Evolutionary conservation across 2,888 invertebrate species (phyloP).

Genomic region (Anoplius nigerrimus): DNA sequence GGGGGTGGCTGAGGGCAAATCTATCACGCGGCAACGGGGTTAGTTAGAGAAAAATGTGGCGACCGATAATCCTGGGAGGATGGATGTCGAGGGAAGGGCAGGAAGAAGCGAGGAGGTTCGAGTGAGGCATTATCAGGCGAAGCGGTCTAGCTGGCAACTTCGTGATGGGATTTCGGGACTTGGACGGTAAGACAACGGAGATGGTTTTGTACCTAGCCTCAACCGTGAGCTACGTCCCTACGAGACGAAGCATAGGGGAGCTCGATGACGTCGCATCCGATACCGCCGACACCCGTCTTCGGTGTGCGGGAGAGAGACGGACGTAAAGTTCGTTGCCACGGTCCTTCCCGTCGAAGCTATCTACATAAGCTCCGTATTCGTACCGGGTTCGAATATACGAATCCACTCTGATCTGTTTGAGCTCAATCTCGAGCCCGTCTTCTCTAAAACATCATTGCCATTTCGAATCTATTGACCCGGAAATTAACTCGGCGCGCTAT

Average conservation of each 20-base stretch:
- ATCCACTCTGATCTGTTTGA: slow-evolving; percentile 16
- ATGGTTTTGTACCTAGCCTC: slow-evolving; percentile 33
- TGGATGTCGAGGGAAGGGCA: not conserved
- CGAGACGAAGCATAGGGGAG: slow-evolving; percentile 20
- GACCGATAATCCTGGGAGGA: not conserved
- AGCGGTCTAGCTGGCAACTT: slow-evolving; percentile 56
- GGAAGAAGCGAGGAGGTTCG: slow-evolving; percentile 14
- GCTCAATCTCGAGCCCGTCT: slow-evolving; percentile 12
- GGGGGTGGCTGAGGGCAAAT: too few species aligned
- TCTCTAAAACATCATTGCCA: slow-evolving; percentile 3
- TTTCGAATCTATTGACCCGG: slow-evolving; percentile 18
- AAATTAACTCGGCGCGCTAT: slow-evolving; percentile 5
- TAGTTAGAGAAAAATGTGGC: not conserved
- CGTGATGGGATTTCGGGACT: slow-evolving; percentile 59
- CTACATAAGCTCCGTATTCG: slow-evolving; percentile 33
- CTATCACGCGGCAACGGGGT: too few species aligned
- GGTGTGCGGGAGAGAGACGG: slow-evolving; percentile 27
- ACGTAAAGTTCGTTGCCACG: slow-evolving; percentile 15
- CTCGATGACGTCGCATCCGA: slow-evolving; percentile 67
- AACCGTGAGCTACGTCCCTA: slow-evolving; percentile 25
- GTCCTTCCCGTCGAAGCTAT: slow-evolving; percentile 32
- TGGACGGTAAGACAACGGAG: slow-evolving; percentile 28
- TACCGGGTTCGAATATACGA: slow-evolving; percentile 33
- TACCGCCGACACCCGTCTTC: slow-evolving; percentile 58
- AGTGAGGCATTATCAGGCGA: slow-evolving; percentile 59